Base-by-base conservation (phyloP, 2,888 invertebrate species). In the Odontocerum albicorne region DNA sequence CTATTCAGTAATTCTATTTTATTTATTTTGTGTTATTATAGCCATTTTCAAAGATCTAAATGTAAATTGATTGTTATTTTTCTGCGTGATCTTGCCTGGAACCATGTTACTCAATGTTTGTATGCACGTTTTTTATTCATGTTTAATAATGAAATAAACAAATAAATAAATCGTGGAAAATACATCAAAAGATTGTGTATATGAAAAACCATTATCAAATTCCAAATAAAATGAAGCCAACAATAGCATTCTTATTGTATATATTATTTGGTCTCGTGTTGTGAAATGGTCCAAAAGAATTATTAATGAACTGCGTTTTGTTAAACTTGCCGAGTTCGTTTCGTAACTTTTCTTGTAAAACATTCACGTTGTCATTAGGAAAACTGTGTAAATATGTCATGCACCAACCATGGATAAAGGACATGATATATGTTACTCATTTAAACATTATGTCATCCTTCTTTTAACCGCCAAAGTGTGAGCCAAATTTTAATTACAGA, bases 301-400 rank as follows among this genome's bases (percentile, higher is more conserved):
- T 45, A 45, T 17, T 32, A 45, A 45, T 32, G 44, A 33, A 33
- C 32, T 20, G 22, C 31, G 19, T 19, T 45, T 45, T 32, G 44
- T 19, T 42, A 12, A 15, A 8, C 21, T 19, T 45, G 32, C 17
- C n/a, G 13, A n/a, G 2, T 35, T 4, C 19, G 46, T 46, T 46
- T 46, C 15, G 16, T 32, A 46, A 46, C 16, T 4, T 6, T 38
- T 38, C 15, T 38, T 38, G 46, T 36, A 21, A 17, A 35, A 1
- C 36, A 35, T 46, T 46, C 45, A 7, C 36, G 20, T 21, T 46
- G 36, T 36, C 46, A 36, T 36, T 46, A 46, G 22, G 19, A 46
- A 46, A 46, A 21, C 46, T 36, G 10, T 27, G 27, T 27, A 46
- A 36, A 35, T 21, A 46, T 36, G 8, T 21, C 16, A 36, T 36